These are phyloP conservation scores for Sorex araneus DNA, from an alignment of 2,113 vertebrate species.

Conservation along the genomic window DNA sequence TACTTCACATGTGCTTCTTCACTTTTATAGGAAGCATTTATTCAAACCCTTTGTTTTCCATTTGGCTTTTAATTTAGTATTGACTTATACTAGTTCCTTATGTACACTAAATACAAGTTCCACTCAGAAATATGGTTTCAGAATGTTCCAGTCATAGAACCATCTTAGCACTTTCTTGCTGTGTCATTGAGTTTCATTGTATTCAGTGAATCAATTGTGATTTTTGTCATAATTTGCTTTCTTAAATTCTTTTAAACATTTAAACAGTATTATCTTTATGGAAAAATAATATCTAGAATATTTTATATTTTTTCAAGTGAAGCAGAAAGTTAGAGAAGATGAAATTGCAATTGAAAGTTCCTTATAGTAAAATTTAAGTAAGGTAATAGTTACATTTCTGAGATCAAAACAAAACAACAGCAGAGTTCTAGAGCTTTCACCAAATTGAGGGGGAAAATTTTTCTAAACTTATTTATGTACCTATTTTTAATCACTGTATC, in stretches of 20 bases:
- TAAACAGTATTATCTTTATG: background rate
- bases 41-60: background rate
- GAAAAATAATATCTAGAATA: background rate
- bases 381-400: background rate
- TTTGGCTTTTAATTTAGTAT: background rate
- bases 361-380: background rate
- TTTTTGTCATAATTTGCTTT: background rate
- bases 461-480: no score
- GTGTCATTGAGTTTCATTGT: conserved; percentile 23
- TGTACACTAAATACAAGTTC: background rate
- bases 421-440: background rate
- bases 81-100: background rate
- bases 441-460: background rate
- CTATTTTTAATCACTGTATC: no score
- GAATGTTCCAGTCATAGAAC: background rate
- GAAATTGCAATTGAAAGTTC: background rate
- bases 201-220: background rate
- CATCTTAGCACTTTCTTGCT: background rate
- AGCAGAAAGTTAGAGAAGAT: background rate
- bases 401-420: background rate
- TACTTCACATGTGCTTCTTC: background rate
- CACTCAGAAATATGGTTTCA: background rate
- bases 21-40: background rate
- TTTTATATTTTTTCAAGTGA: background rate
- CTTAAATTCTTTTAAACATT: no score